Evolutionary conservation across 1,140 invertebrate genomes (phyloP).

Genomic region (Saxidomus purpurata): DNA sequence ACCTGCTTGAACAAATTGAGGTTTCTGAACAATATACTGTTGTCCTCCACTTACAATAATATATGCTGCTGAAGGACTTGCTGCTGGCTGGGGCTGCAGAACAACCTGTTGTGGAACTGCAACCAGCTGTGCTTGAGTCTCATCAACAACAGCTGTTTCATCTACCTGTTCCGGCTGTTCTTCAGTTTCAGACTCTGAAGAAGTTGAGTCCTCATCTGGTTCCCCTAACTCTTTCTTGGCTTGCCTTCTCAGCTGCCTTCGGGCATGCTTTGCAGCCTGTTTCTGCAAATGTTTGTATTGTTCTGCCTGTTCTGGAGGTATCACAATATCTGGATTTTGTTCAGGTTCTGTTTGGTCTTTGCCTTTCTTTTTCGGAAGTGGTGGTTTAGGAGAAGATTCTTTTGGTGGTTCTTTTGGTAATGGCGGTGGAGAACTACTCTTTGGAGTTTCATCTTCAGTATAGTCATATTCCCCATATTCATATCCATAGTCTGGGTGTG

Average conservation of each 20-base stretch:
- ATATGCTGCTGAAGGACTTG: slow-evolving; percentile 57
- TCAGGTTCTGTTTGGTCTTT: slow-evolving; percentile 64
- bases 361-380: slow-evolving; percentile 43
- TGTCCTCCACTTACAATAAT: slow-evolving; percentile 50
- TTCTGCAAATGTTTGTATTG: slow-evolving; percentile 70
- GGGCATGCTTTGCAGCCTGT: slow-evolving; percentile 67
- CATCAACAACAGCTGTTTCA: slow-evolving; percentile 27
- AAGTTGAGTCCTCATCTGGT: slow-evolving; percentile 60
- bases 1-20: slow-evolving; percentile 37
- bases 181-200: slow-evolving; percentile 62
- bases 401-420: slow-evolving; percentile 58
- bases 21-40: slow-evolving; percentile 53
- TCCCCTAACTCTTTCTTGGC: slow-evolving; percentile 60
- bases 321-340: slow-evolving; percentile 64
- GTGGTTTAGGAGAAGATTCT: slow-evolving; percentile 55
- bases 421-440: slow-evolving; percentile 59
- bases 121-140: slow-evolving; percentile 26
- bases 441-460: slow-evolving; percentile 14
- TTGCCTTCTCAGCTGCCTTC: slow-evolving; percentile 61
- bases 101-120: slow-evolving; percentile 54
- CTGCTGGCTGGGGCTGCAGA: slow-evolving; percentile 62
- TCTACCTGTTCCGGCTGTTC: slow-evolving; percentile 40
- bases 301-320: slow-evolving; percentile 69
- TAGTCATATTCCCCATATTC: slow-evolving; percentile 44
- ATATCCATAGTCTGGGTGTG: slow-evolving; percentile 61